Conservation (phyloP, 2,888 invertebrate species). For the Eristalis pertinax region DNA sequence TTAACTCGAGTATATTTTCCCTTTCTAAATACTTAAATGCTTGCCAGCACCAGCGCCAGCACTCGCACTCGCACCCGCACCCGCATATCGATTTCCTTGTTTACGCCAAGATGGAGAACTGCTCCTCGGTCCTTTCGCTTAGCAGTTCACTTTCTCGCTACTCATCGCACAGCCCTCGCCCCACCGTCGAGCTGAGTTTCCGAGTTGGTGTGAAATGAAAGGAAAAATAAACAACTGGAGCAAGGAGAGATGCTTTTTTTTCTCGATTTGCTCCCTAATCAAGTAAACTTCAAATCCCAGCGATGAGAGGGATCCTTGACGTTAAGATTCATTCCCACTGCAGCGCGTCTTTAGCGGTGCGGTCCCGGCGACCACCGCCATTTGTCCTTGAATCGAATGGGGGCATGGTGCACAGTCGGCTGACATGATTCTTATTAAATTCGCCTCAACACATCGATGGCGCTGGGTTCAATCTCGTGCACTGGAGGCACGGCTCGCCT, state of each 20-base stretch:
- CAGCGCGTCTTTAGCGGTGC: neutral
- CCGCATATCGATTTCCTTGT: constrained; percentile 61
- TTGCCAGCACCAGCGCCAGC: constrained; percentile 36
- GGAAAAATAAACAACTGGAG: neutral
- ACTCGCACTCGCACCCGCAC: constrained; percentile 22
- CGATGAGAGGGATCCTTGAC: constrained; percentile 23
- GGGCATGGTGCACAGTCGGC: neutral
- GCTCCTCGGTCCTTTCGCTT: constrained; percentile 25
- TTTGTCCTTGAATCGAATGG: constrained; percentile 22
- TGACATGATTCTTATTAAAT: neutral
- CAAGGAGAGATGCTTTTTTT: constrained; percentile 22
- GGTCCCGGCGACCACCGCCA: neutral
- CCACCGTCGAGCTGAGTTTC: neutral
- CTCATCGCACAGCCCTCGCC: neutral
- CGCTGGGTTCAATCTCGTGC: neutral
- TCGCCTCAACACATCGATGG: neutral
- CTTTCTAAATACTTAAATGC: constrained; percentile 48
- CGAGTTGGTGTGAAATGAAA: constrained; percentile 31
- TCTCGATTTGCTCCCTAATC: constrained; percentile 46
- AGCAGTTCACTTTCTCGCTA: constrained; percentile 13
- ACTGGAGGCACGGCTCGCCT: neutral
- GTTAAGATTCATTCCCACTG: neutral
- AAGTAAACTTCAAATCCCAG: constrained; percentile 55
- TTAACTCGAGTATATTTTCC: constrained; percentile 72
- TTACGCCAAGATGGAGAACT: constrained; percentile 33